Percentiles rank a stretch among this genome's conserved stretches.
Evolutionary conservation across 2,797 vertebrate genomes (phyloP).

Genomic region (Thunnus albacares): DNA sequence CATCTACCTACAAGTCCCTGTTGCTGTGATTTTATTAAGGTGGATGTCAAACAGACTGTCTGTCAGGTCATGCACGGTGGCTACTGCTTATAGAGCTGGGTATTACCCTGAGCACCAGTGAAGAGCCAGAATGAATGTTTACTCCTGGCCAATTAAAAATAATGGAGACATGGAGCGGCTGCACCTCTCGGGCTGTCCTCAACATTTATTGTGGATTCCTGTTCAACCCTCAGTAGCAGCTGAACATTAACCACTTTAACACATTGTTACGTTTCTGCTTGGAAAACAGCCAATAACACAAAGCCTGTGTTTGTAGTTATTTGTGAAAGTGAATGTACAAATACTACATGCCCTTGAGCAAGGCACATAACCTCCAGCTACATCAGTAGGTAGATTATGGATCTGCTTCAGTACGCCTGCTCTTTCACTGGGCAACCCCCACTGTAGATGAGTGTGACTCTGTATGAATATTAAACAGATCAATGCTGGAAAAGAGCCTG

Average conservation of each 20-base stretch:
- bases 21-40: constrained; percentile 41
- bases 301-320: constrained; percentile 3
- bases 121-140: constrained; percentile 43
- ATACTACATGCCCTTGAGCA: constrained; percentile 10
- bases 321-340: too few relatives aligned
- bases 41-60: constrained; percentile 38
- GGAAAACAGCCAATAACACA: constrained; percentile 30
- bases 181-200: constrained; percentile 33
- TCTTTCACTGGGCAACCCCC: constrained; percentile 24
- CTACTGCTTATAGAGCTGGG: constrained; percentile 23
- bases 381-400: not conserved
- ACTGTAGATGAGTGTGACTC: constrained; percentile 10
- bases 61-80: constrained; percentile 26
- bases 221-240: constrained; percentile 22
- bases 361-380: constrained; percentile 13
- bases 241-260: constrained; percentile 17
- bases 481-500: constrained; percentile 17
- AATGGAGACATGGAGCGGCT: constrained; percentile 34
- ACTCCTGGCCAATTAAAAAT: constrained; percentile 59
- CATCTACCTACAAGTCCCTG: not conserved
- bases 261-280: constrained; percentile 11
- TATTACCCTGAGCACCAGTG: too few relatives aligned
- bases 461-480: constrained; percentile 58
- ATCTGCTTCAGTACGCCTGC: constrained; percentile 16
- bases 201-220: constrained; percentile 39